Evolutionary conservation across 1,140 invertebrate species (phyloP).

Genomic region (Dolichoris vasculosae): DNA sequence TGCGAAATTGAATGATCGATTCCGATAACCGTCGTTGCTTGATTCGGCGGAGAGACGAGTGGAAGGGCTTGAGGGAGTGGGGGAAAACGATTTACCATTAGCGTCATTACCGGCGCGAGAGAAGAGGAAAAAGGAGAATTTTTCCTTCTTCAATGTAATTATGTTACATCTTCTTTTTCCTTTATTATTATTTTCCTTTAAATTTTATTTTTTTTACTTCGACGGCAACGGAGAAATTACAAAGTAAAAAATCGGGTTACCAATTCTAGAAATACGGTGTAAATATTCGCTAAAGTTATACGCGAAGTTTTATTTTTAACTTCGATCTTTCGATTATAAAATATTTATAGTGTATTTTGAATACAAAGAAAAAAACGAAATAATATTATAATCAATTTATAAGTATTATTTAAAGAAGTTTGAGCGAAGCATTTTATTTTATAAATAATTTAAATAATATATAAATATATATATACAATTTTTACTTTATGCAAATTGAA

Average conservation of each 20-base stretch:
- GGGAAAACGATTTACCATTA: constrained; percentile 58
- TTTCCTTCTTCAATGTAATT: constrained; percentile 24
- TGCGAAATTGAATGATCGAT: constrained; percentile 74
- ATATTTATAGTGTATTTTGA: no score
- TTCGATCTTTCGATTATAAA: no score
- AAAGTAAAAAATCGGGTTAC: not conserved
- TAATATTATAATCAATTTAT: no score
- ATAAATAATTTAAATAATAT: no score
- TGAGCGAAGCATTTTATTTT: no score
- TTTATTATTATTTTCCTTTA: constrained; percentile 31
- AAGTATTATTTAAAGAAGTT: no score
- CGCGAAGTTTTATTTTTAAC: no score
- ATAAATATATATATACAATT: no score
- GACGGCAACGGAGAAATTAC: not conserved
- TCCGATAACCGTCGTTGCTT: constrained; percentile 65
- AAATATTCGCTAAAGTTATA: not conserved
- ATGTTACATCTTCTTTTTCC: not conserved
- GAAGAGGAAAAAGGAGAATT: constrained; percentile 40
- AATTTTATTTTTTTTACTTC: constrained; percentile 2
- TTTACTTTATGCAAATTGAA: no score
- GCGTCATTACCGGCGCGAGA: constrained; percentile 58
- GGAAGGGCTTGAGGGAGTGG: constrained; percentile 18
- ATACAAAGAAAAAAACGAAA: no score
- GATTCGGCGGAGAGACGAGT: constrained; percentile 24
- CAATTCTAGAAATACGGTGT: not conserved